phyloP scores from a whole-genome alignment of 1,140 invertebrate species.

The Lepidurus couesii region DNA sequence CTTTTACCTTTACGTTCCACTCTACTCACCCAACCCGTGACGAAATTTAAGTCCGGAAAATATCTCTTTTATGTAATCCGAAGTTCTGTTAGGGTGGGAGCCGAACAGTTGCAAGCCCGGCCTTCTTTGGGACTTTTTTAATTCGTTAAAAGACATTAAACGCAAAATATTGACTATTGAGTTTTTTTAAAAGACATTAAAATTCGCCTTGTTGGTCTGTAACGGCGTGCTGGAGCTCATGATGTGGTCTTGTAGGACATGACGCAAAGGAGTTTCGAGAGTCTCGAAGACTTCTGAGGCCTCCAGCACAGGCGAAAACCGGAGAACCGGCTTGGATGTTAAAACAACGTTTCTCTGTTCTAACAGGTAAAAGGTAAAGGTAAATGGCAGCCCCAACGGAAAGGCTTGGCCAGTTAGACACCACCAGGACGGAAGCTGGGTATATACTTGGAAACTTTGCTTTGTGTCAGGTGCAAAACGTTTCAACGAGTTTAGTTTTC shows the following conservation, averaged over 20 bases:
- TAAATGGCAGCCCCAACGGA: constrained; percentile 16
- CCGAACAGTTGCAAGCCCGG: too few species aligned
- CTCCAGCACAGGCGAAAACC: constrained; percentile 20
- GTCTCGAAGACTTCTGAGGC: constrained; percentile 9
- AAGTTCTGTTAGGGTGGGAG: too few species aligned
- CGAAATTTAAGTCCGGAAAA: neutral
- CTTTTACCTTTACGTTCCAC: neutral
- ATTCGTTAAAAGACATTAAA: neutral
- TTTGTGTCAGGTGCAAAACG: neutral
- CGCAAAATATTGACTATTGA: neutral
- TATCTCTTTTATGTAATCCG: too few species aligned
- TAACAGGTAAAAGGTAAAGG: constrained; percentile 1
- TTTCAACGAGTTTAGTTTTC: neutral
- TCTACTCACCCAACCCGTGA: neutral
- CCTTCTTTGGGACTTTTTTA: too few species aligned
- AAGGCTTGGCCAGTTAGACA: constrained; percentile 21
- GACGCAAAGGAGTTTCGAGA: neutral
- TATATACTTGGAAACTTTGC: constrained; percentile 1
- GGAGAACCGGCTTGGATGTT: constrained; percentile 9
- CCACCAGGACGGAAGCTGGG: constrained; percentile 20
- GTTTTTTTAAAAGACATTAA: constrained; percentile 17
- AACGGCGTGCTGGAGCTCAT: neutral
- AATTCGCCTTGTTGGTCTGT: constrained; percentile 18
- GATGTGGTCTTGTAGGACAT: constrained; percentile 17
- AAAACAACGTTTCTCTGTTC: constrained; percentile 2